phyloP scores from a whole-genome alignment of 2,888 invertebrate species.

The Gortyna flavago region DNA sequence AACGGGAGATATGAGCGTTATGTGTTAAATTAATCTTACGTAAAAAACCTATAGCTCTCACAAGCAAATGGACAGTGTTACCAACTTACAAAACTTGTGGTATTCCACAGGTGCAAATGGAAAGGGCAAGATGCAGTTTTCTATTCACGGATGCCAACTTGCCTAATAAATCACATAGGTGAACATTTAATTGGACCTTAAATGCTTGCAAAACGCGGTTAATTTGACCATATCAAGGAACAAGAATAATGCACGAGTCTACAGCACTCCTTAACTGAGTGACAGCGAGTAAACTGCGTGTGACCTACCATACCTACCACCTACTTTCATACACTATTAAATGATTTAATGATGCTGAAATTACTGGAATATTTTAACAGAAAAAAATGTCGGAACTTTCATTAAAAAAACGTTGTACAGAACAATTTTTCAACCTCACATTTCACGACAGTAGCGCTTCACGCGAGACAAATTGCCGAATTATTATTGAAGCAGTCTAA shows the following conservation, averaged over 20 bases:
- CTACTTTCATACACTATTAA: constrained; percentile 42
- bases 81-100: not conserved
- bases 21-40: not conserved
- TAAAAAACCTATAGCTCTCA: not conserved
- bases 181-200: not conserved
- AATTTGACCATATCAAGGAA: not conserved
- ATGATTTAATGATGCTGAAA: constrained; percentile 41
- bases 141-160: not conserved
- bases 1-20: too few species aligned
- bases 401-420: constrained; percentile 29
- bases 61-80: not conserved
- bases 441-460: constrained; percentile 34
- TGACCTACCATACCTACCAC: constrained; percentile 55
- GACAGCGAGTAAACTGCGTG: constrained; percentile 30
- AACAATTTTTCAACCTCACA: constrained; percentile 45
- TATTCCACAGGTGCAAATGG: not conserved
- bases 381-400: constrained; percentile 48
- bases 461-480: constrained; percentile 63
- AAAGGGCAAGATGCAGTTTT: not conserved
- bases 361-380: constrained; percentile 1
- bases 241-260: constrained; percentile 1
- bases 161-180: not conserved
- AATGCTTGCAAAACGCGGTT: not conserved
- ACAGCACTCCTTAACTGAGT: not conserved
- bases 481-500: constrained; percentile 39